Base-by-base conservation (phyloP, 2,797 vertebrate species). In the Meriones psammophilus region DNA sequence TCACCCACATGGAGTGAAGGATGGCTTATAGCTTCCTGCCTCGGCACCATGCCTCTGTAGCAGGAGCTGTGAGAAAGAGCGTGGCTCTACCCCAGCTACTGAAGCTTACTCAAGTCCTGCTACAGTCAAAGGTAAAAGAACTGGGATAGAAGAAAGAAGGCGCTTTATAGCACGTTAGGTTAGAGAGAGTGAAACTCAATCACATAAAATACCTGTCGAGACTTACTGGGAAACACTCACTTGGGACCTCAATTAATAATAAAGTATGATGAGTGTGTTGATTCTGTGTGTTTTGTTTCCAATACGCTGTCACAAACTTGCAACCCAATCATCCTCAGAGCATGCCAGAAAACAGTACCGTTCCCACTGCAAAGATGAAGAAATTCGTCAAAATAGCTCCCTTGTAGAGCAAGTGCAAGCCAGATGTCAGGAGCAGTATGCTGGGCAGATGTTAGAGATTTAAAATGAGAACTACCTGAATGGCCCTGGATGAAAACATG, bases 391-490 rank as follows among this genome's bases (percentile, higher is more conserved):
- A 80, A 87, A 92, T 36, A 26, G 91, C 92, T 96, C 88, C 33
- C 26, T 50, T n/a, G 73, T 3, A 28, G 1, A 92, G 92, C 87
- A 95, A 95, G 94, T 66, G 46, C 93, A 62, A 93, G 74, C 95
- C 96, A 96, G 94, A 95, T 96, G 96, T 95, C 93, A 79, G 94
- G 94, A 97, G 78, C 92, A 24, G 15, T 94, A 76, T 92, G 97
- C 90, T 46, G 17, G 94, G 88, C 97, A 98, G 97, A 95, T 97
- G 97, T 94, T 97, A 80, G 76, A 89, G 88, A 95, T 93, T 95
- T 33, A 81, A 96, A 95, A 88, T 33, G 89, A 93, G 96, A 92
- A 93, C 88, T 96, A 97, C 97, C 96, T 96, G 94, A 95, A 69
- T 4, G 62, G 94, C 85, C 84, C 80, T 58, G n/a, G 84, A 92